Evolutionary conservation across 2,888 invertebrate genomes (phyloP), one percentile per base, ranked within the genome.

Genomic region (Falcaria lacertinaria): DNA sequence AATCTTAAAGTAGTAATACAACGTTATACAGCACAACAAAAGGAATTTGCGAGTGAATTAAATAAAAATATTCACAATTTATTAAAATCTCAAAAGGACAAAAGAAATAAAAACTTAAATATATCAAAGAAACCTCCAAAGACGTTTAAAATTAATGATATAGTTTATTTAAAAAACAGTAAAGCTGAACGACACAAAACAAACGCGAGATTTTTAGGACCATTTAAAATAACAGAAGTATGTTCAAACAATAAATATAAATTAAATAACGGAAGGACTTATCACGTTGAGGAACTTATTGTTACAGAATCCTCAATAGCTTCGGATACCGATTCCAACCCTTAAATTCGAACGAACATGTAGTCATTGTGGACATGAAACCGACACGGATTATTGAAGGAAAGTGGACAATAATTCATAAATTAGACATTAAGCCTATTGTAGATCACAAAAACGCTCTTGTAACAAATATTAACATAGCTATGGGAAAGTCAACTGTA

Each of bases 211-310:
- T 33, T 33, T 33, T 33, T 33, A 33, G 33, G 33, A 13, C 33
- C 33, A 47, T 39, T 28, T 48, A 33, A 45, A 14, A 34, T 17
- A 42, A 43, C 19, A 19, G n/a, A n/a, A n/a, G 19, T 4, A 19
- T 19, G 19, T 1, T 19, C 19, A 19, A 19, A 19, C 19, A 45
- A 47, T 22, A 50, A 50, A 34, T 50, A 43, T 43, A 50, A 34
- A 42, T 41, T 50, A 28, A 47, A 14, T 22, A 45, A 50, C 37
- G 45, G 42, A 2, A 37, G 22, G 39, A 39, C 32, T 15, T 50
- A 47, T 43, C 50, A 47, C 15, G 15, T 47, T 32, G 45, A 50
- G 19, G 47, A 47, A 50, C 43, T 47, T 22, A 8, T 43, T 45
- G 45, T 50, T 47, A 22, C 47, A 50, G 43, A 37, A 7, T 38